A percentile compares a stretch with the other conserved stretches of the same genome.
Conservation (phyloP, 1,140 invertebrate species). For the Philopotamus ludificatus region DNA sequence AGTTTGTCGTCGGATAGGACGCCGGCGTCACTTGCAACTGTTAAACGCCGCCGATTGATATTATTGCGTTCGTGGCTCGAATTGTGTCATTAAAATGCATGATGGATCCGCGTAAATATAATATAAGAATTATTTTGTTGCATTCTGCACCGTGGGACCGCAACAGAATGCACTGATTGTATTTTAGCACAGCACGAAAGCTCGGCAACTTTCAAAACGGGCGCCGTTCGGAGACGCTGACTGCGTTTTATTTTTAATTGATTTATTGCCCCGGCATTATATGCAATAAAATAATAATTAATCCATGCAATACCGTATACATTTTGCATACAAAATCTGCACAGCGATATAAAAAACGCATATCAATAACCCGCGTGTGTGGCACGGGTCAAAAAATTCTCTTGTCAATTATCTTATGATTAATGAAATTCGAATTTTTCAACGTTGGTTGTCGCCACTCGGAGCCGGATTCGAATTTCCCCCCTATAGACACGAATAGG, state of each 20-base stretch:
- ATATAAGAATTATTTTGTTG: no score
- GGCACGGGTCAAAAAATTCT: no score
- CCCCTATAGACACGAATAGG: background rate
- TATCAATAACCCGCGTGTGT: background rate
- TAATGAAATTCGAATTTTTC: background rate
- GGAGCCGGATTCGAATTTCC: no score
- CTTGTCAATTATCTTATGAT: background rate
- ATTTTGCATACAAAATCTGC: no score
- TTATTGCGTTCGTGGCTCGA: conserved; percentile 6
- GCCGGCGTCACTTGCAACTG: conserved; percentile 18
- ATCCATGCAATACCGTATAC: no score
- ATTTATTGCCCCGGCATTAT: background rate
- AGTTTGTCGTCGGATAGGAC: conserved; percentile 3
- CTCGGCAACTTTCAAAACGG: background rate
- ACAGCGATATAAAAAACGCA: no score
- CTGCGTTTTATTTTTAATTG: conserved; percentile 4
- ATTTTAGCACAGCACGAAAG: background rate
- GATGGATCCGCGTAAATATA: no score
- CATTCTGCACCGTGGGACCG: background rate
- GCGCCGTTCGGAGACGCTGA: background rate
- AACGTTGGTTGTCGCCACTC: no score
- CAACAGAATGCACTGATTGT: background rate
- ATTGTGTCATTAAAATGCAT: no score
- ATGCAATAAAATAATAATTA: background rate
- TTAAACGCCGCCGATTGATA: conserved; percentile 1